These are phyloP conservation scores for Erebia aethiops DNA, from an alignment of 2,888 invertebrate species.

Conservation along the genomic window DNA sequence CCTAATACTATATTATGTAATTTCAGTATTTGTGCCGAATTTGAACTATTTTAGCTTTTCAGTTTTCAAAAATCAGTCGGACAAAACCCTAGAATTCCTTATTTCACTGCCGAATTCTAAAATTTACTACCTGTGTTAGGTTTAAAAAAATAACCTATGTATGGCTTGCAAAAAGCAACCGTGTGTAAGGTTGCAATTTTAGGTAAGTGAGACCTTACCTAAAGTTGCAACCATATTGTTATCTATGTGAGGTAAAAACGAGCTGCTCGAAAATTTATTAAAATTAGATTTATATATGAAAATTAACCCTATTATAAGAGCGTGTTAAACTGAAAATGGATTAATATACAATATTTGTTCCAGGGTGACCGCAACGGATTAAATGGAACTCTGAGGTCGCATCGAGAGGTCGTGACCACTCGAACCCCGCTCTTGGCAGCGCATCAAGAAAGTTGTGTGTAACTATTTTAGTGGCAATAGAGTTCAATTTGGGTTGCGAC, in stretches of 20 bases:
- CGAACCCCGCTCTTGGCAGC: constrained; percentile 86
- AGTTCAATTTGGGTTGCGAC: constrained; percentile 9
- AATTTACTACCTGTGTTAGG: too few species aligned
- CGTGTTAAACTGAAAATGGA: constrained; percentile 9
- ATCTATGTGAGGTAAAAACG: background rate
- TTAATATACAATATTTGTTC: constrained; percentile 39
- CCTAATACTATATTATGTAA: too few species aligned
- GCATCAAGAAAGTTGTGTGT: constrained; percentile 87
- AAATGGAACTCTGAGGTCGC: constrained; percentile 67
- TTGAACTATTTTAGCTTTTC: too few species aligned
- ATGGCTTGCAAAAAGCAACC: too few species aligned
- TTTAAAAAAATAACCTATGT: too few species aligned
- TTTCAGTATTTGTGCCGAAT: too few species aligned
- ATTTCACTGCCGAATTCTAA: too few species aligned
- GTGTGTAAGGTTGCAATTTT: too few species aligned
- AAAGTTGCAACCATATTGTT: too few species aligned
- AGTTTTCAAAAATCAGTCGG: too few species aligned
- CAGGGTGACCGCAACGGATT: constrained; percentile 66
- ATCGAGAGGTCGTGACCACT: constrained; percentile 85
- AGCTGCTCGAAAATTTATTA: background rate
- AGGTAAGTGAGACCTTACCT: too few species aligned
- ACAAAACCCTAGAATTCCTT: too few species aligned
- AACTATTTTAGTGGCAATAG: constrained; percentile 45
- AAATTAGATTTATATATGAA: background rate
- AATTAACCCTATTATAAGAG: background rate